These are phyloP conservation scores for Xylota sylvarum DNA, from an alignment of 2,888 invertebrate genomes.

Conservation along the genomic window DNA sequence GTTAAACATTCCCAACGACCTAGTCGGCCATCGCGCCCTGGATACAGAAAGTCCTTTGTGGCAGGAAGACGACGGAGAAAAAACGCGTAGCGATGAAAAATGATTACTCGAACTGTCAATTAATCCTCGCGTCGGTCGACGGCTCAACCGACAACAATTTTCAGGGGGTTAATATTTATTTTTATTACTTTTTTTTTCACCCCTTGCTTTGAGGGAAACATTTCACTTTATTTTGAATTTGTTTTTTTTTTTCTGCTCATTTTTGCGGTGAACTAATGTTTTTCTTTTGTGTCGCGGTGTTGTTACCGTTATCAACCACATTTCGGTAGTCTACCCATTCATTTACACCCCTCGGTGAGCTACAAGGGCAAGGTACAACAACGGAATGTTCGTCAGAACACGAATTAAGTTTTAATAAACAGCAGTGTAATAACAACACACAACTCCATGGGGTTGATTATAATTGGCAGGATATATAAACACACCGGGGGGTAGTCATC, in stretches of 20 bases:
- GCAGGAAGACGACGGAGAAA: background rate
- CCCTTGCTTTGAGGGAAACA: conserved; percentile 39
- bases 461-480: conserved; percentile 64
- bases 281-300: conserved; percentile 54
- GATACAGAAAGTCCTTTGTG: background rate
- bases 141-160: conserved; percentile 57
- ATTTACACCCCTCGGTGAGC: conserved; percentile 29
- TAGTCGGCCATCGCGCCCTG: conserved; percentile 11
- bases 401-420: conserved; percentile 72
- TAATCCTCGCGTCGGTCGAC: conserved; percentile 60
- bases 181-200: conserved; percentile 52
- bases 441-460: conserved; percentile 64
- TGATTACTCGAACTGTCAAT: conserved; percentile 73
- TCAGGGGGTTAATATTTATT: conserved; percentile 61
- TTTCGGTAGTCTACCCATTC: conserved; percentile 46
- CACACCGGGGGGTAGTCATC: conserved; percentile 58
- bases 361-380: conserved; percentile 32
- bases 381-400: conserved; percentile 51
- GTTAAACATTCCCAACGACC: conserved; percentile 29
- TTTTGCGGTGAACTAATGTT: conserved; percentile 57
- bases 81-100: conserved; percentile 67
- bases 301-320: conserved; percentile 35
- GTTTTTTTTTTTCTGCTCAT: conserved; percentile 30
- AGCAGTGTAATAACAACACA: conserved; percentile 48
- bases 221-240: conserved; percentile 37